These are phyloP conservation scores for Drosophila auraria DNA, from an alignment of 1,140 invertebrate genomes.

Conservation along the genomic window DNA sequence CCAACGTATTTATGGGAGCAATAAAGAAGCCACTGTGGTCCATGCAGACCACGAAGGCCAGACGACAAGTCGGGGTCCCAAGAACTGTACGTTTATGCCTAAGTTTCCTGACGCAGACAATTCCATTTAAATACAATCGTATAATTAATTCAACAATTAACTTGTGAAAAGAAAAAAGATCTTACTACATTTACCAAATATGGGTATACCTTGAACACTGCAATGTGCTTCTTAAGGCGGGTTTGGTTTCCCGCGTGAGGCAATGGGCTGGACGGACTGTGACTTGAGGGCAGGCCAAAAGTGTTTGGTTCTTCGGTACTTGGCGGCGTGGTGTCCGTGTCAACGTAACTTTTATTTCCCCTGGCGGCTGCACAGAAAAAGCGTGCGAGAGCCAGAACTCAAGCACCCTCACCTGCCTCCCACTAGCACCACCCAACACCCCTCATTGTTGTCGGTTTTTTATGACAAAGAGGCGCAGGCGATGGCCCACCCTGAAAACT, in stretches of 20 bases:
- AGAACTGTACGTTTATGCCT: too few relatives aligned
- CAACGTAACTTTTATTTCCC: conserved; percentile 82
- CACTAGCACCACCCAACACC: conserved; percentile 27
- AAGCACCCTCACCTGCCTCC: conserved; percentile 41
- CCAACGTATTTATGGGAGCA: too few relatives aligned
- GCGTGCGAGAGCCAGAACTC: conserved; percentile 11
- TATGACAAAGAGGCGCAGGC: conserved; percentile 64
- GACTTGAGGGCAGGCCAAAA: conserved; percentile 60
- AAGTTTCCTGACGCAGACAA: too few relatives aligned
- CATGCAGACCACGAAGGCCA: too few relatives aligned
- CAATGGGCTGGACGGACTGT: conserved; percentile 53
- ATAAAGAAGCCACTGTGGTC: too few relatives aligned
- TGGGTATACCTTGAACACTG: conserved; percentile 10
- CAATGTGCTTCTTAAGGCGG: conserved; percentile 7
- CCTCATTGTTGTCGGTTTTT: conserved; percentile 73
- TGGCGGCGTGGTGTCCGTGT: conserved; percentile 71
- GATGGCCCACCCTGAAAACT: conserved; percentile 57
- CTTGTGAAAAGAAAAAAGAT: too few relatives aligned
- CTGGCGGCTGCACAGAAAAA: conserved; percentile 58
- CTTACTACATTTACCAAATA: too few relatives aligned
- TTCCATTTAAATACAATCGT: too few relatives aligned
- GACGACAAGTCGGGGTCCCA: too few relatives aligned
- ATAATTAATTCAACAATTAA: too few relatives aligned
- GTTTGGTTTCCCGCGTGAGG: conserved; percentile 6
- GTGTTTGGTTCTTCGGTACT: conserved; percentile 67